A percentile compares a stretch with the other conserved stretches of the same genome.
These are phyloP conservation scores for Genyomyrus donnyi DNA, from an alignment of 2,113 vertebrate genomes.

Conservation along the genomic window DNA sequence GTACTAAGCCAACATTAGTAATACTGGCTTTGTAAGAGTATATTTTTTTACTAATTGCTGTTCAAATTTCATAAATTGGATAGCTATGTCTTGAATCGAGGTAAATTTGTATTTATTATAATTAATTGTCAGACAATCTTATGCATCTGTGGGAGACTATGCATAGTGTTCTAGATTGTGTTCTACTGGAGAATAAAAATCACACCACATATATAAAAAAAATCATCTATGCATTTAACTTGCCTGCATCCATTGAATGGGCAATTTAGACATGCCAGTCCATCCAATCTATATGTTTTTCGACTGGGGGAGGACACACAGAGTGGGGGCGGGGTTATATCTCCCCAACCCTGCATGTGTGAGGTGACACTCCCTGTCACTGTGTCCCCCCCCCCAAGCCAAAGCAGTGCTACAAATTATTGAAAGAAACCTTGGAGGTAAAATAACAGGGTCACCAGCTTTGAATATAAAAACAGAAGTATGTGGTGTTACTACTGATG, in stretches of 20 bases:
- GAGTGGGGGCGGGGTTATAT: background rate
- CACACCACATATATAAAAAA: background rate
- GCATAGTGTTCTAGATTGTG: background rate
- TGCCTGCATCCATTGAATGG: background rate
- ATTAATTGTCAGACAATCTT: background rate
- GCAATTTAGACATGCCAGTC: background rate
- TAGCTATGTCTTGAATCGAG: background rate
- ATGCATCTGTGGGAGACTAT: background rate
- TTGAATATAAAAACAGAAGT: background rate
- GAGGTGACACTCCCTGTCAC: background rate
- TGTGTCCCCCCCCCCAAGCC: background rate
- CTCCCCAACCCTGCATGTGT: background rate
- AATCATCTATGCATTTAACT: background rate
- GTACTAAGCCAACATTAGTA: background rate
- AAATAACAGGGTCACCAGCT: background rate
- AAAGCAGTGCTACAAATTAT: background rate
- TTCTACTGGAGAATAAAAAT: background rate
- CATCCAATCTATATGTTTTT: background rate
- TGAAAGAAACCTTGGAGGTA: background rate
- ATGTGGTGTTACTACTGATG: background rate
- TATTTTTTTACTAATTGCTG: background rate
- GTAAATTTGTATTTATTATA: background rate
- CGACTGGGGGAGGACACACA: background rate
- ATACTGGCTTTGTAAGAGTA: background rate
- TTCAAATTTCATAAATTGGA: background rate